phyloP scores from a whole-genome alignment of 2,888 invertebrate species.

The Hypselothyrea guttata region DNA sequence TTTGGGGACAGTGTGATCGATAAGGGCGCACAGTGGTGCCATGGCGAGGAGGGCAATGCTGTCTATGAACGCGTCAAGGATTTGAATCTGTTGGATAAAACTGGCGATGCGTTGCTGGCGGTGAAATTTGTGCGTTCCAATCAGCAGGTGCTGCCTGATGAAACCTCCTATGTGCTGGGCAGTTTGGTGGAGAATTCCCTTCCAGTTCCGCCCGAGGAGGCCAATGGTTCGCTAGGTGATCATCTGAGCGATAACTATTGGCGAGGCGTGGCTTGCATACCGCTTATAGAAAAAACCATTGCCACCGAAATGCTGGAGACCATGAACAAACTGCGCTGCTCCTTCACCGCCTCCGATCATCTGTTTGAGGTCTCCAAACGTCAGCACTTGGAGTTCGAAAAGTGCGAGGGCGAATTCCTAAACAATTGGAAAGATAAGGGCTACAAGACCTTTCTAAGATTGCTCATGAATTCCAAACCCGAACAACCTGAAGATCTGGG shows the following conservation, averaged over 20 bases:
- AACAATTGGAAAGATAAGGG: slow-evolving; percentile 90
- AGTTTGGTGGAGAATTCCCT: slow-evolving; percentile 24
- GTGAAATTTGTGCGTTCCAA: slow-evolving; percentile 78
- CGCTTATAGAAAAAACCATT: slow-evolving; percentile 77
- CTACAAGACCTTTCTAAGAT: slow-evolving; percentile 86
- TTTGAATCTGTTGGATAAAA: slow-evolving; percentile 67
- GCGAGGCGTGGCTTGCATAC: slow-evolving; percentile 46
- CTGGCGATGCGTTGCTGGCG: slow-evolving; percentile 58
- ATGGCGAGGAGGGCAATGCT: slow-evolving; percentile 85
- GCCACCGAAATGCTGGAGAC: slow-evolving; percentile 85
- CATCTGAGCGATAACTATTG: slow-evolving; percentile 74
- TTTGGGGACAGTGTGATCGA: slow-evolving; percentile 86
- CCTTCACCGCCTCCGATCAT: slow-evolving; percentile 85
- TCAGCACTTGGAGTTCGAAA: slow-evolving; percentile 85
- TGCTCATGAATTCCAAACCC: slow-evolving; percentile 83
- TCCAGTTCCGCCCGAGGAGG: slow-evolving; percentile 31
- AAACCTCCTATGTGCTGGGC: slow-evolving; percentile 62
- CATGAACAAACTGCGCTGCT: slow-evolving; percentile 83
- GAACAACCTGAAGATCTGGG: slow-evolving; percentile 58
- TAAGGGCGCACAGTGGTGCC: slow-evolving; percentile 90
- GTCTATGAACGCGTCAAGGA: slow-evolving; percentile 84
- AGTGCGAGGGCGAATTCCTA: slow-evolving; percentile 87
- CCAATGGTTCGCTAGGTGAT: slow-evolving; percentile 78
- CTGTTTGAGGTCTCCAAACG: slow-evolving; percentile 87
- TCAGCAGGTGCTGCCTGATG: slow-evolving; percentile 78